Evolutionary conservation across 2,113 vertebrate species (phyloP).

Genomic region (Cricetomys ansorgei): DNA sequence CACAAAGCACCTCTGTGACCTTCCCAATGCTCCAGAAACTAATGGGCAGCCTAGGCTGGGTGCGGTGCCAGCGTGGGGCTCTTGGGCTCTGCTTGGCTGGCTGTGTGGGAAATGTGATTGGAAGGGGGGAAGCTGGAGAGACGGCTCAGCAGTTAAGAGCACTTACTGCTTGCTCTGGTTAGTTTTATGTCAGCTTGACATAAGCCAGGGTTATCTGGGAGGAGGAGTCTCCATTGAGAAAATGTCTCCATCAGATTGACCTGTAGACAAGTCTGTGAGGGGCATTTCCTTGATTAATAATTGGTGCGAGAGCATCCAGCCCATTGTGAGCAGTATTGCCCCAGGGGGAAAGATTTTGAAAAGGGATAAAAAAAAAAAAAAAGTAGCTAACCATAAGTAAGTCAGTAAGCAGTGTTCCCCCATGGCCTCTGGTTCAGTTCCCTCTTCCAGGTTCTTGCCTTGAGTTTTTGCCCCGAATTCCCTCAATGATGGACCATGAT

Average conservation of each 20-base stretch:
- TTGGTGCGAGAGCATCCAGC: not conserved
- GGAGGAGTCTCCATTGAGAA: not conserved
- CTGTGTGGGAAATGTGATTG: not conserved
- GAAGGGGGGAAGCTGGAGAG: not conserved
- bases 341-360: no score
- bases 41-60: not conserved
- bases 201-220: not conserved
- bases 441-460: not conserved
- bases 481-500: not conserved
- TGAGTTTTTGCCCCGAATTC: not conserved
- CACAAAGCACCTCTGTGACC: not conserved
- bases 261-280: not conserved
- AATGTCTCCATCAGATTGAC: not conserved
- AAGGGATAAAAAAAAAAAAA: not conserved
- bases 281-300: not conserved
- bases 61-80: not conserved
- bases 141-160: not conserved
- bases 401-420: not conserved
- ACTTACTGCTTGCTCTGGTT: not conserved
- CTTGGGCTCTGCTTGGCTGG: not conserved
- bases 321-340: not conserved
- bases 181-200: not conserved
- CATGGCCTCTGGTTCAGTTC: not conserved
- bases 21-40: not conserved
- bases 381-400: not conserved